A percentile compares a stretch with the other conserved stretches of the same genome.
Conservation (phyloP, 2,797 vertebrate genomes). For the Cheirogaleus major region DNA sequence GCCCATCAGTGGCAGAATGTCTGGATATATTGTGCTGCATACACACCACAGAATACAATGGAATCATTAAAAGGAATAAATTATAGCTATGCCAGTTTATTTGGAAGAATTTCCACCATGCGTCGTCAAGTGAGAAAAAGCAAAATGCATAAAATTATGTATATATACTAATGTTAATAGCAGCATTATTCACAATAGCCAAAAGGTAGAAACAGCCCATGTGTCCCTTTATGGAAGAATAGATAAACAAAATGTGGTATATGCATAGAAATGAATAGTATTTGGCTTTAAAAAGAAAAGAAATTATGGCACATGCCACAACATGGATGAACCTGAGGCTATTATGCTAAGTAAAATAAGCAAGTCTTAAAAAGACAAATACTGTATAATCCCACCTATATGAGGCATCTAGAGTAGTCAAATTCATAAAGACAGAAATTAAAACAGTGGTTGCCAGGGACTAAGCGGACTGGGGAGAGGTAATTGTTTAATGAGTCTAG, state of each 20-base stretch:
- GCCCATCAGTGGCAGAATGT: neutral
- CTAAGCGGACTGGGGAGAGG: neutral
- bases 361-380: neutral
- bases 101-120: constrained; percentile 26
- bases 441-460: neutral
- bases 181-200: neutral
- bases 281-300: neutral
- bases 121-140: constrained; percentile 9
- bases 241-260: neutral
- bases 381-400: neutral
- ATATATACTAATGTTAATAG: neutral
- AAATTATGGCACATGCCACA: neutral
- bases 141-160: constrained; percentile 22
- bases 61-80: constrained; percentile 9
- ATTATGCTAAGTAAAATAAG: neutral
- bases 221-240: neutral
- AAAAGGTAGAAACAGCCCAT: neutral
- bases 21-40: neutral
- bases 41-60: neutral
- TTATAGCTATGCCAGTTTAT: neutral
- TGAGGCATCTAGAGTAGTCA: neutral
- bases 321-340: neutral
- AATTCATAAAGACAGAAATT: neutral
- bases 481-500: neutral
- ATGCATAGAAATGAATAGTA: neutral